A percentile compares a stretch with the other conserved stretches of the same genome.
Conservation (phyloP, 2,888 invertebrate genomes). For the Agrochola macilenta region DNA sequence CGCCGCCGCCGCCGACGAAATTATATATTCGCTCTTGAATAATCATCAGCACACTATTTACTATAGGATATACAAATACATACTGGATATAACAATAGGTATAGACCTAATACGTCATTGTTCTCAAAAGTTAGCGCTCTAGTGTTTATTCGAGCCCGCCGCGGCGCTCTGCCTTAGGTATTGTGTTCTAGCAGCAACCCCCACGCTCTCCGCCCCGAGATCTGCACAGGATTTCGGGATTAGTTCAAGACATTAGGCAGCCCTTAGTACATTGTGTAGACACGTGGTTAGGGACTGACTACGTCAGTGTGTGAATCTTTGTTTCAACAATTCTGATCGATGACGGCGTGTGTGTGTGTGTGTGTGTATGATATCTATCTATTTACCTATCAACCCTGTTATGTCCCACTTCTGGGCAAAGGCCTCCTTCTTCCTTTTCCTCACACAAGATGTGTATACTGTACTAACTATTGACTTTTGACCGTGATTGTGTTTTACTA, state of each 20-base stretch:
- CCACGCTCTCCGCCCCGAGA: not conserved
- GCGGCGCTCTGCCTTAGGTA: not conserved
- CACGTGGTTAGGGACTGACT: not conserved
- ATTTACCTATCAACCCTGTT: not conserved
- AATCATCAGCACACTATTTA: not conserved
- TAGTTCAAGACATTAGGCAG: conserved; percentile 15
- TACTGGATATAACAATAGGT: not conserved
- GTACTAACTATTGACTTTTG: not conserved
- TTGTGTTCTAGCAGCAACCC: not conserved
- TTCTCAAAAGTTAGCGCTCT: conserved; percentile 9
- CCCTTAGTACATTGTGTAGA: not conserved
- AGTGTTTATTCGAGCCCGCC: not conserved
- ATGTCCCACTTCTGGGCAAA: not conserved
- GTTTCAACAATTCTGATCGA: not conserved
- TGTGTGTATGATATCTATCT: not conserved
- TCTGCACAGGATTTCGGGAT: not conserved
- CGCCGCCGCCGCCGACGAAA: not conserved
- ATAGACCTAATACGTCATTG: conserved; percentile 1
- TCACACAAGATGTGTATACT: not conserved
- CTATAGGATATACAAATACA: not conserved
- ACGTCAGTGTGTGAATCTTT: not conserved
- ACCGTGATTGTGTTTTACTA: not conserved
- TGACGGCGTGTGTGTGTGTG: too few relatives aligned
- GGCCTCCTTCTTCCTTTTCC: too few relatives aligned
- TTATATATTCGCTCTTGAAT: not conserved